Percentiles rank a stretch among this genome's conserved stretches.
Evolutionary conservation across 2,113 vertebrate genomes (phyloP).

Genomic region (Martes martes): DNA sequence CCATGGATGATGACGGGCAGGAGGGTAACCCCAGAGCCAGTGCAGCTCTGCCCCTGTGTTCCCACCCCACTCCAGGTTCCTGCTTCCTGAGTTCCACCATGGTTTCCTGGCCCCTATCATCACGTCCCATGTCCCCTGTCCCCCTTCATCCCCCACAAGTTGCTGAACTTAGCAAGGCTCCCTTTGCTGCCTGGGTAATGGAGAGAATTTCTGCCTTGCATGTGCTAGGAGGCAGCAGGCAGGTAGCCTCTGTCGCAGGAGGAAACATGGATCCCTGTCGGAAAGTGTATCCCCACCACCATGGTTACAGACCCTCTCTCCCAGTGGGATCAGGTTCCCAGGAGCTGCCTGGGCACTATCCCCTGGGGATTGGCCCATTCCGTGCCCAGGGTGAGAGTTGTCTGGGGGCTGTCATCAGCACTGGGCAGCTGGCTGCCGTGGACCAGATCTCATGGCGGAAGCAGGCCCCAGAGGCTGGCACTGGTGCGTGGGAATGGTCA

Average conservation of each 20-base stretch:
- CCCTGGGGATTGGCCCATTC: rapidly evolving
- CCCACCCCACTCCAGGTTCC: neutral
- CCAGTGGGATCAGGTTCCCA: neutral
- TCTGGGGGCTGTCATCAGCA: neutral
- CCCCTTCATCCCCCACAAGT: neutral
- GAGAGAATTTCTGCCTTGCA: neutral
- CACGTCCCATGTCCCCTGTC: neutral
- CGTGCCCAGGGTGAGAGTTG: neutral
- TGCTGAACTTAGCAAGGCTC: neutral
- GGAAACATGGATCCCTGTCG: neutral
- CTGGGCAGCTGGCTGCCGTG: neutral
- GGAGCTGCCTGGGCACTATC: neutral
- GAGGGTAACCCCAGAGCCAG: neutral
- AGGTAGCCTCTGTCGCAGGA: neutral
- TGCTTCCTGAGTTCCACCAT: neutral
- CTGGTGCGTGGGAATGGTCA: neutral
- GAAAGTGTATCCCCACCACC: neutral
- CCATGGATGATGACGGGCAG: neutral
- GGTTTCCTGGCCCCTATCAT: neutral
- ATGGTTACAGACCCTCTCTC: neutral
- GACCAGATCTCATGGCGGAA: neutral
- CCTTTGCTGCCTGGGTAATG: neutral
- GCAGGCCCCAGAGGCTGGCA: neutral
- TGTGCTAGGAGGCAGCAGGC: neutral
- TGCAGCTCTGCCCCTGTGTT: neutral